phyloP scores from a whole-genome alignment of 2,797 vertebrate genomes.

The Alectoris magna region DNA sequence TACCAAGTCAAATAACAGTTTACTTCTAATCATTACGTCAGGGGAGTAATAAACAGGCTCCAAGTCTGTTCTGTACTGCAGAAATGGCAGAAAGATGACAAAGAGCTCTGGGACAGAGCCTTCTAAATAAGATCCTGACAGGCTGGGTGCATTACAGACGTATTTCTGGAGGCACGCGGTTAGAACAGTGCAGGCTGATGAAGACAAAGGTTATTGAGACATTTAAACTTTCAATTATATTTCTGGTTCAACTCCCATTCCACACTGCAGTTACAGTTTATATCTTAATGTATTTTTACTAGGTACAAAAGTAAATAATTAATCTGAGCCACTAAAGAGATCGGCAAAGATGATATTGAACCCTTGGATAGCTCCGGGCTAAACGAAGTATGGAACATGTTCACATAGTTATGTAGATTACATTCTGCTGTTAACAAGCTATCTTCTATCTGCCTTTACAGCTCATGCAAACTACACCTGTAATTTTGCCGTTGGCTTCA shows the following conservation, averaged over 20 bases:
- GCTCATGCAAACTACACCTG: slow-evolving; percentile 79
- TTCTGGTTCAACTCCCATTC: background rate
- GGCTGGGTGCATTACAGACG: background rate
- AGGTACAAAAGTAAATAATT: background rate
- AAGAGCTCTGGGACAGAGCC: background rate
- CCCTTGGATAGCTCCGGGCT: background rate
- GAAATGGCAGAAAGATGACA: background rate
- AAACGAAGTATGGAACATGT: rapidly evolving
- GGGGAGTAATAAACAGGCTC: background rate
- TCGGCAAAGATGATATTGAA: background rate
- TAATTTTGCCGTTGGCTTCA: slow-evolving; percentile 98
- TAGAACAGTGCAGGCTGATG: background rate
- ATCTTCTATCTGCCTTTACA: background rate
- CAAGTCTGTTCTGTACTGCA: background rate
- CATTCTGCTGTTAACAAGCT: background rate
- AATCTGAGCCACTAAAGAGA: background rate
- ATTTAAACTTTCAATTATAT: background rate
- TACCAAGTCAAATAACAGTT: background rate
- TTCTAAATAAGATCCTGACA: background rate
- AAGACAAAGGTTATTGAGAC: background rate
- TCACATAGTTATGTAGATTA: background rate
- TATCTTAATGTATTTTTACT: background rate
- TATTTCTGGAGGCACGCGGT: background rate
- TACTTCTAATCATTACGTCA: background rate
- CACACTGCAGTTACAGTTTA: background rate